Evolutionary conservation across 1,140 invertebrate species (phyloP).

Genomic region (Batillaria attramentaria): DNA sequence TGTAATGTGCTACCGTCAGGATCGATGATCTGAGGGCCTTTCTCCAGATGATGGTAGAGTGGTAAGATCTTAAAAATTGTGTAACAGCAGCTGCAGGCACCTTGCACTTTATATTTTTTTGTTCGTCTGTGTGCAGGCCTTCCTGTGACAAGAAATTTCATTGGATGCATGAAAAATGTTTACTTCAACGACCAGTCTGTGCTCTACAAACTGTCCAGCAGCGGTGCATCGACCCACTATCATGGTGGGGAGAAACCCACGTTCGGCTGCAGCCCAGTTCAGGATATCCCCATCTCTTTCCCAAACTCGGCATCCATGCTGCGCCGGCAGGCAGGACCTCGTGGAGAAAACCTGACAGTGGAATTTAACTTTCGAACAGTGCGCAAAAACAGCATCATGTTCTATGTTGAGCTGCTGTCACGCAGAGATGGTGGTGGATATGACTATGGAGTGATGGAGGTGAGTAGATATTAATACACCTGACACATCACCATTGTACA

Average conservation of each 20-base stretch:
- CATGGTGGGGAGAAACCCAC: conserved; percentile 84
- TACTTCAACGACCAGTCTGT: conserved; percentile 94
- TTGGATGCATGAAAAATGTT: conserved; percentile 90
- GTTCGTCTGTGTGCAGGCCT: conserved; percentile 67
- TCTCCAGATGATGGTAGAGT: too few species aligned
- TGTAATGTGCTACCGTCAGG: too few species aligned
- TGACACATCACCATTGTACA: too few species aligned
- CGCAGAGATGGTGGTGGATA: conserved; percentile 72
- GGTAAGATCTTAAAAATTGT: too few species aligned
- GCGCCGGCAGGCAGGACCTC: conserved; percentile 78
- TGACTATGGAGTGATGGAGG: conserved; percentile 89
- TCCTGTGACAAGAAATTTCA: conserved; percentile 76
- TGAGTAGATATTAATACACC: too few species aligned
- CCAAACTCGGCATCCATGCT: conserved; percentile 79
- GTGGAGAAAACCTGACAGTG: conserved; percentile 80
- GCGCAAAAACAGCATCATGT: conserved; percentile 85
- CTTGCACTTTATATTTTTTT: not conserved
- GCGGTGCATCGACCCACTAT: conserved; percentile 63
- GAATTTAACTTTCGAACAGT: conserved; percentile 92
- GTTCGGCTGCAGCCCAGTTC: conserved; percentile 86
- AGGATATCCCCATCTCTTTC: conserved; percentile 92
- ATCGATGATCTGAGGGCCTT: too few species aligned
- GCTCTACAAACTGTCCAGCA: conserved; percentile 85
- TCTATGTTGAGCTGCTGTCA: conserved; percentile 81
- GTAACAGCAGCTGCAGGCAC: not conserved